Percentiles rank a stretch among this genome's conserved stretches.
Evolutionary conservation across 1,140 invertebrate genomes (phyloP).

Genomic region (Tetraneura akinire): DNA sequence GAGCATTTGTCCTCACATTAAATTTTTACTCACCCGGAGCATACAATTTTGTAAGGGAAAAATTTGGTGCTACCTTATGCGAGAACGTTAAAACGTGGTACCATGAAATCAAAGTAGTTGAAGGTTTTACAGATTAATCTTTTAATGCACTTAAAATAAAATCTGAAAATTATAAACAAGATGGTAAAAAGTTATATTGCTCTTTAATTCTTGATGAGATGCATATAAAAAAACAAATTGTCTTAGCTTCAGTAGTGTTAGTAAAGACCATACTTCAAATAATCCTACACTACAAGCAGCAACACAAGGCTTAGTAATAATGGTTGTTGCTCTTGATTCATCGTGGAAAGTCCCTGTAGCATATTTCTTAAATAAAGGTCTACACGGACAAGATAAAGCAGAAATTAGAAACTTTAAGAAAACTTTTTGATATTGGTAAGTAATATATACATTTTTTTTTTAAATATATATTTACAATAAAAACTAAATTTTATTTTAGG

Average conservation of each 20-base stretch:
- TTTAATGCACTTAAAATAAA: constrained; percentile 31
- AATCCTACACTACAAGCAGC: background rate
- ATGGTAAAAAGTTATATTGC: background rate
- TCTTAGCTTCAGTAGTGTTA: constrained; percentile 51
- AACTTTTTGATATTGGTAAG: too few species aligned
- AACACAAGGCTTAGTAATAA: constrained; percentile 15
- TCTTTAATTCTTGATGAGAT: constrained; percentile 55
- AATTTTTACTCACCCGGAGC: background rate
- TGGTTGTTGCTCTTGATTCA: background rate
- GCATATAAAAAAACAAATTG: constrained; percentile 54
- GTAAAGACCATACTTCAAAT: constrained; percentile 12
- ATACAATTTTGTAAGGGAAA: too few species aligned
- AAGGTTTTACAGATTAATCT: constrained; percentile 36
- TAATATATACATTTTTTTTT: too few species aligned
- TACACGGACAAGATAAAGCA: constrained; percentile 52
- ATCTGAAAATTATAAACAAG: background rate
- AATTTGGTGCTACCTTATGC: background rate
- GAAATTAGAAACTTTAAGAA: too few species aligned
- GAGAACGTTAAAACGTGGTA: constrained; percentile 5
- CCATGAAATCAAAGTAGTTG: background rate
- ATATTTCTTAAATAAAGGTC: constrained; percentile 54
- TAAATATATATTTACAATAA: too few species aligned
- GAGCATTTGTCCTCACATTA: background rate
- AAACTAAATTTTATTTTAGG: too few species aligned
- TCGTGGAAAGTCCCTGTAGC: background rate